Evolutionary conservation across 2,113 vertebrate species (phyloP), one percentile per base, ranked within the genome.

Genomic region (Mirounga angustirostris): DNA sequence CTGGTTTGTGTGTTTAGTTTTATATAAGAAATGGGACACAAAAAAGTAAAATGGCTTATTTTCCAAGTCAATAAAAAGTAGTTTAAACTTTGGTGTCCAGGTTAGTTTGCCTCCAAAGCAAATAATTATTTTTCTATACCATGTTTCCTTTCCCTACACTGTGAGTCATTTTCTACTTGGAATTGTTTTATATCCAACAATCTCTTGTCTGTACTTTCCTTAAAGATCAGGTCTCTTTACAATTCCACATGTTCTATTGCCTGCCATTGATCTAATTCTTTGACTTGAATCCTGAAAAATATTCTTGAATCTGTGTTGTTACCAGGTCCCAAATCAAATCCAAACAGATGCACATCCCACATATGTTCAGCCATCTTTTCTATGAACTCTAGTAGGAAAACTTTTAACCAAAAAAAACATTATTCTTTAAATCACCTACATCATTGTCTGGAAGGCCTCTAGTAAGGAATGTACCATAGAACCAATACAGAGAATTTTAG

Each of bases 231-330:
- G 7, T 88, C 18, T 81, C 50, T 5, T 67, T n/a, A 91, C 10
- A 76, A 73, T 52, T 97, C 36, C 43, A 82, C 74, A 86, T 76
- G 13, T 40, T 28, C 28, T 11, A 40, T n/a, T 93, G 28, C 46
- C n/a, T 85, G 40, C 21, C 33, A 84, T 88, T 80, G 50, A 84
- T 91, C 7, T 91, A 33, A 91, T 95, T 73, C 50, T 91, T 92
- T 67, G 6, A 73, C 26, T 67, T 91, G 46, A 78, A 73, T 16
- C 14, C 21, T 24, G 10, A 89, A 93, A 56, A 61, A 22, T 36
- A 56, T 5, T 92, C 6, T 80, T 93, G 16, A 87, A 90, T 33
- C 14, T 92, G 36, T 82, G 2, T 87, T 76, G 6, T 82, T 91
- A 71, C 2, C 14, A 95, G 21, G 10, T 33, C 6, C 33, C 79